Percentiles rank a stretch among this genome's conserved stretches.
phyloP scores from a whole-genome alignment of 2,888 invertebrate species.

The Tetragnatha montana region DNA sequence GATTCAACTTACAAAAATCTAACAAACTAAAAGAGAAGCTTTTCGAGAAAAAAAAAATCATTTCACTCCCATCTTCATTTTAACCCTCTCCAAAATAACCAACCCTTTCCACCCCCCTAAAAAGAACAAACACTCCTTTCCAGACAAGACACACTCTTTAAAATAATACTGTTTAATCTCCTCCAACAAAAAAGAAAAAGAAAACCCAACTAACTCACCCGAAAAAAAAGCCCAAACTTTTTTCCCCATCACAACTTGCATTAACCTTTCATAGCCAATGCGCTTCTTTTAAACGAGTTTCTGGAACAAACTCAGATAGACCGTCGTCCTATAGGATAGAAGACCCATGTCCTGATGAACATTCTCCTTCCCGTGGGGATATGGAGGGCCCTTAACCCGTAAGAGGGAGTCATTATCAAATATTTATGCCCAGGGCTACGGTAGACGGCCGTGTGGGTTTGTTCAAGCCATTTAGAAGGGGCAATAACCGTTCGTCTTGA shows the following conservation, averaged over 20 bases:
- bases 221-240: neutral
- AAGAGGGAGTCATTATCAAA: constrained; percentile 62
- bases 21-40: neutral
- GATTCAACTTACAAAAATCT: too few species aligned
- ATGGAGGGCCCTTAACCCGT: constrained; percentile 10
- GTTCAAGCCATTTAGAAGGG: constrained; percentile 46
- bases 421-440: constrained; percentile 40
- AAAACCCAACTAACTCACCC: neutral
- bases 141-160: neutral
- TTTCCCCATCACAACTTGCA: constrained; percentile 22
- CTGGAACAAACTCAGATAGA: constrained; percentile 35
- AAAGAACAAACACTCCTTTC: neutral
- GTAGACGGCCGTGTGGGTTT: constrained; percentile 48
- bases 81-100: neutral
- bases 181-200: constrained; percentile 13
- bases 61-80: neutral
- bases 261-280: constrained; percentile 53
- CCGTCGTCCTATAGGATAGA: constrained; percentile 23
- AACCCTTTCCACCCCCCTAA: neutral
- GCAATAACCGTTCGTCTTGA: constrained; percentile 61
- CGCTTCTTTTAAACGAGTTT: constrained; percentile 50
- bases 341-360: constrained; percentile 28
- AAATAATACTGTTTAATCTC: constrained; percentile 7
- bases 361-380: neutral
- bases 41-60: neutral